These are phyloP conservation scores for Catocala nupta DNA, from an alignment of 2,888 invertebrate species.

Conservation along the genomic window DNA sequence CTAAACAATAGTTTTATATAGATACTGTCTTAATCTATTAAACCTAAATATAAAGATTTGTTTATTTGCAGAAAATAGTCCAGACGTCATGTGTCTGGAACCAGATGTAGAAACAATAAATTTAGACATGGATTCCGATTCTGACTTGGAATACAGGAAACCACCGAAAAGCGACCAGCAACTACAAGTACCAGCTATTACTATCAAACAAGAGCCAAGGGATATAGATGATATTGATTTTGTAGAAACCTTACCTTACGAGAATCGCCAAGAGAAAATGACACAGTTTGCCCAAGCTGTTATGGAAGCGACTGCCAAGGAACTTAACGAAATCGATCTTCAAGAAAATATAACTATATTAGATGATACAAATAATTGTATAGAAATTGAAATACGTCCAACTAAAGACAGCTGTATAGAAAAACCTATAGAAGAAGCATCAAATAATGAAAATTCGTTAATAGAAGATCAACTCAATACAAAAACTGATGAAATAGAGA, in stretches of 20 bases:
- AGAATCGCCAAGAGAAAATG: conserved; percentile 29
- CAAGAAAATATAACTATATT: not conserved
- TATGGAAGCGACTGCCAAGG: conserved; percentile 28
- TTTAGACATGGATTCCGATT: conserved; percentile 62
- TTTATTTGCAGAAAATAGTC: conserved; percentile 51
- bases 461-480: too few species aligned
- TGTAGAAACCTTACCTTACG: conserved; percentile 17
- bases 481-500: too few species aligned
- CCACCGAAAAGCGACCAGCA: not conserved
- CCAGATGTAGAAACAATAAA: conserved; percentile 73
- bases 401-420: not conserved
- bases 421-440: not conserved
- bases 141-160: conserved; percentile 34
- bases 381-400: not conserved
- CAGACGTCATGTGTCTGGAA: conserved; percentile 70
- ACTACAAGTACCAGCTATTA: not conserved
- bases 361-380: not conserved
- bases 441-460: not conserved
- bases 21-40: too few species aligned
- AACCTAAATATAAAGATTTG: not conserved
- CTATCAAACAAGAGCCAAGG: conserved; percentile 50
- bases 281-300: conserved; percentile 20
- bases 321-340: conserved; percentile 35
- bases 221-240: conserved; percentile 18
- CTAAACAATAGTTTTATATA: too few species aligned